Percentiles rank a stretch among this genome's conserved stretches.
These are phyloP conservation scores for Coreoperca whiteheadi DNA, from an alignment of 2,113 vertebrate species.

Conservation along the genomic window DNA sequence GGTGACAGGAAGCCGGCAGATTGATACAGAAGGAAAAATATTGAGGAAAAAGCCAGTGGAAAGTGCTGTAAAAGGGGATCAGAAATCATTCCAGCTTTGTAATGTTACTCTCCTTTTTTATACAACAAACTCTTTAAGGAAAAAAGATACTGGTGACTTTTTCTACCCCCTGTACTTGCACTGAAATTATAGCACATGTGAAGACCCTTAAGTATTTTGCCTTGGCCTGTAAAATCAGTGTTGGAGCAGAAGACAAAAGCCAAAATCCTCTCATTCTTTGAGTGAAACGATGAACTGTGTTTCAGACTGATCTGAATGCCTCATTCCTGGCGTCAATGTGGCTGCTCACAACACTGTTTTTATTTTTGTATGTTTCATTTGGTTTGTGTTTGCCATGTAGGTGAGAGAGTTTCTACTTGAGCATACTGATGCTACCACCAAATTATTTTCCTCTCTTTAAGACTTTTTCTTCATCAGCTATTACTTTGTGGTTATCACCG, in stretches of 20 bases:
- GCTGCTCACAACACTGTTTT: constrained; percentile 50
- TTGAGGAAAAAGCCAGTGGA: constrained; percentile 26
- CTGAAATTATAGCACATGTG: constrained; percentile 72
- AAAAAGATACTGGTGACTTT: constrained; percentile 47
- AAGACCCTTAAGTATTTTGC: constrained; percentile 71
- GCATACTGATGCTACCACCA: constrained; percentile 35
- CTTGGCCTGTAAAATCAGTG: constrained; percentile 66
- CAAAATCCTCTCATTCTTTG: constrained; percentile 57
- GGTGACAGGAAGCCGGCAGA: constrained; percentile 10
- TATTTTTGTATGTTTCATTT: constrained; percentile 36
- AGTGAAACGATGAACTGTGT: constrained; percentile 42
- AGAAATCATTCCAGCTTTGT: constrained; percentile 73
- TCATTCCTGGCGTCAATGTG: constrained; percentile 22
- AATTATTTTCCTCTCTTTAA: constrained; percentile 12
- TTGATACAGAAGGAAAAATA: neutral
- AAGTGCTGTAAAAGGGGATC: constrained; percentile 53
- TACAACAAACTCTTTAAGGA: constrained; percentile 56
- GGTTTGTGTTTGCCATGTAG: constrained; percentile 13
- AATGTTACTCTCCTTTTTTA: constrained; percentile 62
- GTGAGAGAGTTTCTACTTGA: constrained; percentile 25
- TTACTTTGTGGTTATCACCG: neutral
- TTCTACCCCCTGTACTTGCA: constrained; percentile 75
- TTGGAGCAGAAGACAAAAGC: constrained; percentile 67
- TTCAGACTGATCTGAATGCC: constrained; percentile 47
- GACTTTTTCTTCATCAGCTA: neutral